Base-by-base conservation (phyloP, 2,113 vertebrate genomes). In the Otis tarda region DNA sequence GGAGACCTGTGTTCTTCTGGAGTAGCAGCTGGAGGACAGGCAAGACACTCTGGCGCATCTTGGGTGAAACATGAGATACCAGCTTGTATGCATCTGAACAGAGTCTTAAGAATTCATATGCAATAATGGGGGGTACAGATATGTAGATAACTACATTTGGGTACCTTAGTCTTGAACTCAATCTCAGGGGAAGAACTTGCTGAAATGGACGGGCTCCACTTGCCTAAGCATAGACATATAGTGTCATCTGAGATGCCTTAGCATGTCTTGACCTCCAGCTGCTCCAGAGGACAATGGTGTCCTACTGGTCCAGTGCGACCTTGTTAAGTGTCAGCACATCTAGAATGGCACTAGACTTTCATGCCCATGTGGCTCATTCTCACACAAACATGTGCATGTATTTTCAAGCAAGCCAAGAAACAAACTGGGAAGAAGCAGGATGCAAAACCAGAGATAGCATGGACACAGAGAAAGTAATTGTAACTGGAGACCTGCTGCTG, bases 221-320 rank as follows among this genome's bases (percentile, higher is more conserved):
- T 60, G 12, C 28, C 22, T 60, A 41, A 76, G 76, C 14, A 30
- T 2, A 63, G n/a, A 43, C 11, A 43, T 43, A 43, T 0, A 45
- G 10, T 53, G 20, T 53, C 9, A 67, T 45, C 70, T 85, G 70
- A 75, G 71, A 31, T 20, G 9, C 25, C 23, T 67, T 61, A 87
- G 2, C 12, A 25, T 4, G 0, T 9, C 43, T 21, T 0, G 0
- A 41, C 5, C 22, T 69, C 25, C 45, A 70, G 30, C 11, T 74
- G 25, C 30, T 70, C 30, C 17, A 24, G 69, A 65, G 20, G 17
- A 43, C 15, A 33, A 12, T 21, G 37, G 7, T 30, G 5, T 61
- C 30, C 25, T 41, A 6, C 14, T 3, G 0, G 24, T 67, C 21
- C 15, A 50, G 27, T 15, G 24, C 56, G n/a, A 25, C 4, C 39